Evolutionary conservation across 1,140 invertebrate genomes (phyloP).

Genomic region (Meloidogyne floridensis): DNA sequence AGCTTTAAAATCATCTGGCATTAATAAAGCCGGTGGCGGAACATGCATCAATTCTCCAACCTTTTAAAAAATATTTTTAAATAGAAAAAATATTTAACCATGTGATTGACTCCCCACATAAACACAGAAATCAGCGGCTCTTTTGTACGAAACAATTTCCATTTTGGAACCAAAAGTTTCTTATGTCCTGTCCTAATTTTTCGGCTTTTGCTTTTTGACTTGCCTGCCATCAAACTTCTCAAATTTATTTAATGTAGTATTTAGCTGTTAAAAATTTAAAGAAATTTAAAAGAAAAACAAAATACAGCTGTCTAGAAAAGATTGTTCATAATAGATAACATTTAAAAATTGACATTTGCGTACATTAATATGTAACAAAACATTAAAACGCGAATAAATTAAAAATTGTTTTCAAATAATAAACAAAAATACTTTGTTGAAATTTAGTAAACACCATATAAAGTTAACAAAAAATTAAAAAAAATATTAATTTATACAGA

Average conservation of each 20-base stretch:
- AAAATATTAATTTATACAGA: too few species aligned
- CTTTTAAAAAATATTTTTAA: constrained; percentile 51
- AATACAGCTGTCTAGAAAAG: too few species aligned
- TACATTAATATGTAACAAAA: too few species aligned
- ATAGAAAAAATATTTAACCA: constrained; percentile 71
- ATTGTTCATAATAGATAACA: too few species aligned
- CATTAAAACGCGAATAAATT: too few species aligned
- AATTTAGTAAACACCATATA: too few species aligned
- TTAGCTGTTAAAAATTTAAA: too few species aligned
- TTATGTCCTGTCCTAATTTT: constrained; percentile 36
- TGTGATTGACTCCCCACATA: constrained; percentile 99
- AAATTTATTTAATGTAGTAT: neutral
- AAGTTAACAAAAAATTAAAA: too few species aligned
- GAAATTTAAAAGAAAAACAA: too few species aligned
- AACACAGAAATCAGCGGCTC: constrained; percentile 97
- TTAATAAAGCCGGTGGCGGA: constrained; percentile 93
- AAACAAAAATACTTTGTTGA: too few species aligned
- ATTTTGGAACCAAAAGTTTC: constrained; percentile 64
- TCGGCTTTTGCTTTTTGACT: constrained; percentile 19
- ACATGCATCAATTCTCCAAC: constrained; percentile 92
- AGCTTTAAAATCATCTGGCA: constrained; percentile 92
- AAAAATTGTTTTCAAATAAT: too few species aligned
- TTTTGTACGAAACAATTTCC: constrained; percentile 94
- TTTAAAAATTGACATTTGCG: too few species aligned
- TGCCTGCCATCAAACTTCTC: neutral